Conservation (phyloP, 2,888 invertebrate genomes). For the Agonopterix subpropinquella region DNA sequence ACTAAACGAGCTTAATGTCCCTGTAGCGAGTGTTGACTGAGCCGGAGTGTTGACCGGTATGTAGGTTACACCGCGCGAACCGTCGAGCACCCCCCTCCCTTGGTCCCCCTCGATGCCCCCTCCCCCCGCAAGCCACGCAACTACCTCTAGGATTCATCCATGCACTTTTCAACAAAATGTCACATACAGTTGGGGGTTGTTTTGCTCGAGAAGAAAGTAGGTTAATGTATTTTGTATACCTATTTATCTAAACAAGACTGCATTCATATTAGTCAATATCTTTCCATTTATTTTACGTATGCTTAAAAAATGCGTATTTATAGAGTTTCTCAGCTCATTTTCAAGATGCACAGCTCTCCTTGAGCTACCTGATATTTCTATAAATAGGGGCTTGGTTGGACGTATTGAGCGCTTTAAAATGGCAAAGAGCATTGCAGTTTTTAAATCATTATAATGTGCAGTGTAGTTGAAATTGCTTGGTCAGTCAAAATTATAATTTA, state of each 20-base stretch:
- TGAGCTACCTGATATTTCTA: too few species aligned
- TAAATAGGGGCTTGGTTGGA: too few species aligned
- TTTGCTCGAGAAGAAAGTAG: background rate
- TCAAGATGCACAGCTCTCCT: too few species aligned
- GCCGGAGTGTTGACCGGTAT: slow-evolving; percentile 76
- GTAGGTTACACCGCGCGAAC: slow-evolving; percentile 71
- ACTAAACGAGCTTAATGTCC: slow-evolving; percentile 65
- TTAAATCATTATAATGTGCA: too few species aligned
- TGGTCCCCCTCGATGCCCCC: slow-evolving; percentile 25
- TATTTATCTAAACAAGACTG: background rate
- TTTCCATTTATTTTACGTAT: too few species aligned
- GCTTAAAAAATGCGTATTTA: too few species aligned
- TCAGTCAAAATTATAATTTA: too few species aligned
- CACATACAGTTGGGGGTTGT: slow-evolving; percentile 41
- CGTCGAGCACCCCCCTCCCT: slow-evolving; percentile 33
- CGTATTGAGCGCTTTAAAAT: too few species aligned
- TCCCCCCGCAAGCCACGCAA: slow-evolving; percentile 37
- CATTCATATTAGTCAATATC: background rate
- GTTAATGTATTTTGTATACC: background rate
- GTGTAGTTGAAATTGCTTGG: too few species aligned
- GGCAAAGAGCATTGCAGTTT: too few species aligned
- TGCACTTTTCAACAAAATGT: slow-evolving; percentile 67
- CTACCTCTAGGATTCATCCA: slow-evolving; percentile 63
- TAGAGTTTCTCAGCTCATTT: too few species aligned
- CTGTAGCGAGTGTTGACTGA: slow-evolving; percentile 76